Evolutionary conservation across 2,797 vertebrate genomes (phyloP).

Genomic region (Bradypus variegatus): DNA sequence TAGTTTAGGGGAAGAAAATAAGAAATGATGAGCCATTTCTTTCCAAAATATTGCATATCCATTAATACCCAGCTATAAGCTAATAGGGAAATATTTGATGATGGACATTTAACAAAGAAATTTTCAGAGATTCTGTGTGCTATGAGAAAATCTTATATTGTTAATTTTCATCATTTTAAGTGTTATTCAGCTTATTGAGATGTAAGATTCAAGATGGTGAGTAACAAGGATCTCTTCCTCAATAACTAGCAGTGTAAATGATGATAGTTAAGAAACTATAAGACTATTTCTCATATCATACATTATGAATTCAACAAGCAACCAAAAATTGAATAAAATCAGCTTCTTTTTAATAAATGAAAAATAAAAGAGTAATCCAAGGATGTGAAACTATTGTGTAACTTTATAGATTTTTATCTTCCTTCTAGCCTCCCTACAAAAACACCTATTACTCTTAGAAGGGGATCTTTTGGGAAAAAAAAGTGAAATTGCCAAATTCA

Average conservation of each 20-base stretch:
- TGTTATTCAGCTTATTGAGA: not conserved
- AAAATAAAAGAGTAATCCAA: not conserved
- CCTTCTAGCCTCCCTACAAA: not conserved
- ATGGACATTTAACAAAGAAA: not conserved
- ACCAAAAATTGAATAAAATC: not conserved
- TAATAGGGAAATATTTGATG: not conserved
- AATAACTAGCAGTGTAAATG: not conserved
- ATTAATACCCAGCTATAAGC: not conserved
- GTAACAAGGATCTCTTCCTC: not conserved
- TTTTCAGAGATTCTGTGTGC: not conserved
- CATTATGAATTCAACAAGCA: not conserved
- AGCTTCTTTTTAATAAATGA: not conserved
- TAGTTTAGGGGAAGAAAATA: not conserved
- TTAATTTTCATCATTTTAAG: not conserved
- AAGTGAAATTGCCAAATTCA: not conserved
- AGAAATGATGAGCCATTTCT: not conserved
- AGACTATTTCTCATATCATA: rapidly evolving
- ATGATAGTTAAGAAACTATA: not conserved
- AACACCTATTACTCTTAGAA: not conserved
- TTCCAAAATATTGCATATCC: not conserved
- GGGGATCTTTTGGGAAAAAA: not conserved
- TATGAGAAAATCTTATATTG: not conserved
- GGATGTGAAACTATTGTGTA: not conserved
- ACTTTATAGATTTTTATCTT: not conserved
- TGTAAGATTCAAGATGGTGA: not conserved